These are phyloP conservation scores for Dryobota labecula DNA, from an alignment of 2,888 invertebrate species.

Conservation along the genomic window DNA sequence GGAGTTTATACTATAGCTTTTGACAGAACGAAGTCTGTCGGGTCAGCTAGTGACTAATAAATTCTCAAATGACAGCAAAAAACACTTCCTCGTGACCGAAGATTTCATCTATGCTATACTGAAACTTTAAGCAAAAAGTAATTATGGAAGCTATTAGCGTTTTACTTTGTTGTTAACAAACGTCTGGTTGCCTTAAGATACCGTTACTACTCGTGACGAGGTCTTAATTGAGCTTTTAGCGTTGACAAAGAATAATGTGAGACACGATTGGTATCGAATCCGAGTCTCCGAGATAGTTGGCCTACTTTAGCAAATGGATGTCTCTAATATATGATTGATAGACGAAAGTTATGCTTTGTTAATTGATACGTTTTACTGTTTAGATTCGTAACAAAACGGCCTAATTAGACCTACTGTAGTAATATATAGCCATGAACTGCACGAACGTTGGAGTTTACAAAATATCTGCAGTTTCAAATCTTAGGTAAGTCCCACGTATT, in stretches of 20 bases:
- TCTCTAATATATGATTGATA: conserved; percentile 64
- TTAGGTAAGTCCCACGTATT: neutral
- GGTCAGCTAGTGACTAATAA: no score
- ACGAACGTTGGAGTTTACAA: neutral
- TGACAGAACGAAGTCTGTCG: no score
- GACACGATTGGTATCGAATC: conserved; percentile 73
- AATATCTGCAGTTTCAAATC: neutral
- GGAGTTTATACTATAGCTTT: no score
- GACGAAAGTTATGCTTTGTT: conserved; percentile 59
- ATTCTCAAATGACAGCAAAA: conserved; percentile 32
- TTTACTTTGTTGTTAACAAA: conserved; percentile 58
- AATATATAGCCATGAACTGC: neutral
- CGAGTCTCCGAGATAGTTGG: conserved; percentile 60
- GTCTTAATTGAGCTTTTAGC: conserved; percentile 82
- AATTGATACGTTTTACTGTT: conserved; percentile 51
- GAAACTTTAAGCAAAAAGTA: conserved; percentile 37
- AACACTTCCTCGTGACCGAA: conserved; percentile 29
- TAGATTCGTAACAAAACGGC: conserved; percentile 14
- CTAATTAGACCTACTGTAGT: conserved; percentile 16
- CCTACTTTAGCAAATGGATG: conserved; percentile 69
- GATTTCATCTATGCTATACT: conserved; percentile 27
- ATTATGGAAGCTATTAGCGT: conserved; percentile 47
- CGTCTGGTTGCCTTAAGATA: conserved; percentile 60
- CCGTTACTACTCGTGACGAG: conserved; percentile 71
- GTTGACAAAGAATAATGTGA: conserved; percentile 81